Evolutionary conservation across 2,797 vertebrate genomes (phyloP).

Genomic region (Petrocephalus schoutedeni): DNA sequence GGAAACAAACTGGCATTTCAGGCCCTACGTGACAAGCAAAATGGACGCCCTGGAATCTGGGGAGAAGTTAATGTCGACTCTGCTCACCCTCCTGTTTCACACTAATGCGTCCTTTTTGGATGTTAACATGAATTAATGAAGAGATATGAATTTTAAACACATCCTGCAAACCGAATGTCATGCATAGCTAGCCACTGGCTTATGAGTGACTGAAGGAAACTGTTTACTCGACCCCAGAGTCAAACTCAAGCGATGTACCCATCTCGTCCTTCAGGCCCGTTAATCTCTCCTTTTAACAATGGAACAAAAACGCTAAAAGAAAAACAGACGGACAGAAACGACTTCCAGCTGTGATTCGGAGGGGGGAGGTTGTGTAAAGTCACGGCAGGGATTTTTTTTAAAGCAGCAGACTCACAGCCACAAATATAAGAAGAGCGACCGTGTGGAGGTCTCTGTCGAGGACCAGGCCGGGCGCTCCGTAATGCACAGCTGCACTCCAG

Average conservation of each 20-base stretch:
- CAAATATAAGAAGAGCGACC: neutral
- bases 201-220: neutral
- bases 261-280: neutral
- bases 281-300: constrained; percentile 13
- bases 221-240: constrained; percentile 4
- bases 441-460: neutral
- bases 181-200: neutral
- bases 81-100: neutral
- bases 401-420: neutral
- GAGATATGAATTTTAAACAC: neutral
- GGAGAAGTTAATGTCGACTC: neutral
- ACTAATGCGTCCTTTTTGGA: neutral
- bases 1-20: neutral
- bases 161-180: neutral
- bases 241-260: neutral
- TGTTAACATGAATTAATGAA: neutral
- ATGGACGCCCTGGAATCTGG: neutral
- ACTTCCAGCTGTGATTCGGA: constrained; percentile 3
- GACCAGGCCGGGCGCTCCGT: neutral
- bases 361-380: constrained; percentile 3
- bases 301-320: constrained; percentile 2
- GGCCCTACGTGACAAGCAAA: neutral
- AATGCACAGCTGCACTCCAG: neutral
- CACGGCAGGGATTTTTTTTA: neutral
- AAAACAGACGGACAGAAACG: neutral